These are phyloP conservation scores for Corvus hawaiiensis DNA, from an alignment of 2,113 vertebrate genomes.

Conservation along the genomic window DNA sequence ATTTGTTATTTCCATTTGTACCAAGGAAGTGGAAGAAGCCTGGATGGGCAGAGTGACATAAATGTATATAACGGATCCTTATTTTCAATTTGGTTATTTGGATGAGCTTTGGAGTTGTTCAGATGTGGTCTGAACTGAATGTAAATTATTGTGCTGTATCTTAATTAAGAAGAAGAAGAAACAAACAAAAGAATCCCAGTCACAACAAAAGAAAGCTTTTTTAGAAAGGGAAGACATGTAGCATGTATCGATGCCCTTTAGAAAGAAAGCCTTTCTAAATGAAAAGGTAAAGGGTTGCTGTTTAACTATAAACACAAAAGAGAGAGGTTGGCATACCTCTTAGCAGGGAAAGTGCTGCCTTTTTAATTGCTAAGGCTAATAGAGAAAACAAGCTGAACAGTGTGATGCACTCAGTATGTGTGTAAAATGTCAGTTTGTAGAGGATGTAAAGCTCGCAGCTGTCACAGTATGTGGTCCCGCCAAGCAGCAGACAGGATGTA, in stretches of 20 bases:
- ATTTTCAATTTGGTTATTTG: not conserved
- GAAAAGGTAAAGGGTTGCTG: conserved; percentile 22
- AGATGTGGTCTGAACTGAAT: not conserved
- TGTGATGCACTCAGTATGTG: not conserved
- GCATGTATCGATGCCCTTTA: not conserved
- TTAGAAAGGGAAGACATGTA: not conserved
- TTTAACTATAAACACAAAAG: not conserved
- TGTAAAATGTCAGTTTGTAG: conserved; percentile 57
- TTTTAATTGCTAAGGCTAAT: conserved; percentile 49
- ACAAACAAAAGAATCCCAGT: not conserved
- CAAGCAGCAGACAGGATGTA: conserved; percentile 43
- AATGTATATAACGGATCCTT: not conserved
- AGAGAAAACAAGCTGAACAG: conserved; percentile 38
- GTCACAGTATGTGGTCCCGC: conserved; percentile 31
- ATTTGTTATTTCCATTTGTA: not conserved
- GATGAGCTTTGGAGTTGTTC: not conserved
- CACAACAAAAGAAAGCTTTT: not conserved
- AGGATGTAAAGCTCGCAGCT: conserved; percentile 34
- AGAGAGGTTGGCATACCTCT: not conserved
- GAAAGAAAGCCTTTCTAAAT: not conserved
- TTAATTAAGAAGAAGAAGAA: not conserved
- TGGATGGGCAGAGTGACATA: not conserved
- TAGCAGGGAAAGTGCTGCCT: conserved; percentile 25
- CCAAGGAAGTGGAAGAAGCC: not conserved
- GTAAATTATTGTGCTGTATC: not conserved